A percentile compares a stretch with the other conserved stretches of the same genome.
phyloP scores from a whole-genome alignment of 2,888 invertebrate species.

The Leucophora obtusa region DNA sequence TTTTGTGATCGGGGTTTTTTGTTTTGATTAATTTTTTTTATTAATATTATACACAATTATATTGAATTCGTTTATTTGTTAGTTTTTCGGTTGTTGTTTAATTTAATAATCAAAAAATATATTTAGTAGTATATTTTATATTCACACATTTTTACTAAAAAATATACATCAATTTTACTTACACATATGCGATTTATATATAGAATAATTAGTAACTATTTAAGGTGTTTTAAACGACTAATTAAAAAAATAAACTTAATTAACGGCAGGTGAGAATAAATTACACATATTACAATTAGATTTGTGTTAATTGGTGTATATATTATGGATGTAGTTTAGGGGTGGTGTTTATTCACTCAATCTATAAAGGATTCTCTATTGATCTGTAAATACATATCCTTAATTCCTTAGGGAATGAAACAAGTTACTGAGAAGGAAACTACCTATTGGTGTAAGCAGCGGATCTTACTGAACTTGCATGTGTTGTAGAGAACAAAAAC shows the following conservation, averaged over 20 bases:
- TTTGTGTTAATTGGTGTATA: neutral
- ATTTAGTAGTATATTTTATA: conserved; percentile 12
- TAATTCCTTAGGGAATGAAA: no score
- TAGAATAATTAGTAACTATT: conserved; percentile 44
- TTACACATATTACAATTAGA: neutral
- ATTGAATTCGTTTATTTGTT: conserved; percentile 49
- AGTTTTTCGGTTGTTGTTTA: conserved; percentile 10
- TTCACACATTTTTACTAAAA: conserved; percentile 29
- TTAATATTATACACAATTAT: conserved; percentile 9
- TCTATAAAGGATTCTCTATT: neutral
- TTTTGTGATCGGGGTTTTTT: conserved; percentile 10
- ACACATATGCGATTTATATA: conserved; percentile 39
- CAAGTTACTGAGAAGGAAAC: no score
- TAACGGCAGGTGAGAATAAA: conserved; percentile 3
- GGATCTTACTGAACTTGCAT: no score
- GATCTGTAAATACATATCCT: no score
- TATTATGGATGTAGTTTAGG: neutral
- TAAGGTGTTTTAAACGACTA: conserved; percentile 7
- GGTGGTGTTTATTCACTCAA: neutral
- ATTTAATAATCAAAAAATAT: conserved; percentile 54
- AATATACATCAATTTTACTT: conserved; percentile 21
- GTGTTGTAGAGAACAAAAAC: no score
- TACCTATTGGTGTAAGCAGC: no score
- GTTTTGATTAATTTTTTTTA: neutral
- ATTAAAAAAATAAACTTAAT: neutral